These are phyloP conservation scores for Hypocryptadius cinnamomeus DNA, from an alignment of 2,113 vertebrate species.

Conservation along the genomic window DNA sequence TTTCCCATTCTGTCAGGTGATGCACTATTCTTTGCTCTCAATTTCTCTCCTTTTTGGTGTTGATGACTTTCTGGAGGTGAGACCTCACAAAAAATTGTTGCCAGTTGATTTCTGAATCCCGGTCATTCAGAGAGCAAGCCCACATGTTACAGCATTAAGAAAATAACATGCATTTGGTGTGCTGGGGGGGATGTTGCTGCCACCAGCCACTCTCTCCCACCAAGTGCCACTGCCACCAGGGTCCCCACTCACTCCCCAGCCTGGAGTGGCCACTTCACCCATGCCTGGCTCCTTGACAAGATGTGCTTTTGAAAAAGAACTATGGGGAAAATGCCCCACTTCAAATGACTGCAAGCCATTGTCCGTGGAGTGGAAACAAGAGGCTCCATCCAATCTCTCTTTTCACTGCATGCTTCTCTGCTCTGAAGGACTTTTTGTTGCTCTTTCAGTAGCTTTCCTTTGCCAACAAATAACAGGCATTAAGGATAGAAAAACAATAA, in stretches of 20 bases:
- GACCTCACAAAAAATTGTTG: background rate
- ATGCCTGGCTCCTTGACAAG: fast-evolving
- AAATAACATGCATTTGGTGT: background rate
- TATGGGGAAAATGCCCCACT: background rate
- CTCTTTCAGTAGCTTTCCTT: background rate
- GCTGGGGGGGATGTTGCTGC: background rate
- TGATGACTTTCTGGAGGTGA: background rate
- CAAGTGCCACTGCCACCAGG: fast-evolving
- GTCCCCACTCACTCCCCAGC: fast-evolving
- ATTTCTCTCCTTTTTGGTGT: background rate
- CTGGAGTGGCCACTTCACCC: fast-evolving
- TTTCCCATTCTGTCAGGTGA: background rate
- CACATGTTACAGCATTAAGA: background rate
- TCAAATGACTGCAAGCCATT: background rate
- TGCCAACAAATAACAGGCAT: background rate
- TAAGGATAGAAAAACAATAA: constrained; percentile 1
- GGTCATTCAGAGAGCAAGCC: background rate
- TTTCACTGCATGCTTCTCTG: fast-evolving
- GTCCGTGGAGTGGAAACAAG: background rate
- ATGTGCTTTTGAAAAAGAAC: background rate
- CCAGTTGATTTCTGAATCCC: background rate
- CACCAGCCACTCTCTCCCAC: fast-evolving
- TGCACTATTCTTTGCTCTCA: background rate
- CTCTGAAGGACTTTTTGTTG: background rate
- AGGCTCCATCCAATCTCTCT: background rate